phyloP scores from a whole-genome alignment of 2,113 vertebrate genomes.

The Anolis sagrei region DNA sequence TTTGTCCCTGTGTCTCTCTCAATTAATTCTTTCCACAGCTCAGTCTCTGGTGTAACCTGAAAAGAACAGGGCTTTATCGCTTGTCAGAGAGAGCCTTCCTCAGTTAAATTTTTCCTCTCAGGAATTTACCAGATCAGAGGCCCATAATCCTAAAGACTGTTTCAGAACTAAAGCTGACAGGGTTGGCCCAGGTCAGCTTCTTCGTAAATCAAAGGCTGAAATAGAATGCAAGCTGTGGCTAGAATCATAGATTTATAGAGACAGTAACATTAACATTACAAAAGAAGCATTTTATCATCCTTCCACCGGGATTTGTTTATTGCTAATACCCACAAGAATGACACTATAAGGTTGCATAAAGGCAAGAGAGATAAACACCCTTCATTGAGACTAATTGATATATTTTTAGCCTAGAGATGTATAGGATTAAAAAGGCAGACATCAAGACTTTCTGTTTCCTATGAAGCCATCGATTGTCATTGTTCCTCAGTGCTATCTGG shows the following conservation, averaged over 20 bases:
- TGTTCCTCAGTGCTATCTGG: background rate
- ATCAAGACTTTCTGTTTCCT: background rate
- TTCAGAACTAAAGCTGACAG: constrained; percentile 61
- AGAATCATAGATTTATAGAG: constrained; percentile 60
- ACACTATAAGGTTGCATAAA: constrained; percentile 58
- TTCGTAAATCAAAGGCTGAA: constrained; percentile 62
- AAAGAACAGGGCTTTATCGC: constrained; percentile 58
- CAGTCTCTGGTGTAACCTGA: constrained; percentile 42
- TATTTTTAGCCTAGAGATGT: constrained; percentile 30
- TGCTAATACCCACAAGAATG: constrained; percentile 51
- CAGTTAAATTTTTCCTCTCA: constrained; percentile 54
- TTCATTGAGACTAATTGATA: constrained; percentile 61
- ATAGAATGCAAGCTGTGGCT: constrained; percentile 39
- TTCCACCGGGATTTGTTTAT: constrained; percentile 64
- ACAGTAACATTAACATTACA: constrained; percentile 66
- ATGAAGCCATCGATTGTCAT: background rate
- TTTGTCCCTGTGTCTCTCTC: constrained; percentile 42
- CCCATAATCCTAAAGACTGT: constrained; percentile 49
- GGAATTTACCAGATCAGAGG: constrained; percentile 60
- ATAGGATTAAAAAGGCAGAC: constrained; percentile 33
- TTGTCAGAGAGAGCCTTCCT: constrained; percentile 57
- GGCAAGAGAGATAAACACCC: constrained; percentile 19
- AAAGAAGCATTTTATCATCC: constrained; percentile 61
- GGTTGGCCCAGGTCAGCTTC: constrained; percentile 64
- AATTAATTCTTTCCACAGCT: constrained; percentile 65